Percentiles rank a stretch among this genome's conserved stretches.
Conservation (phyloP, 2,888 invertebrate genomes). For the Seira sanloemensis region DNA sequence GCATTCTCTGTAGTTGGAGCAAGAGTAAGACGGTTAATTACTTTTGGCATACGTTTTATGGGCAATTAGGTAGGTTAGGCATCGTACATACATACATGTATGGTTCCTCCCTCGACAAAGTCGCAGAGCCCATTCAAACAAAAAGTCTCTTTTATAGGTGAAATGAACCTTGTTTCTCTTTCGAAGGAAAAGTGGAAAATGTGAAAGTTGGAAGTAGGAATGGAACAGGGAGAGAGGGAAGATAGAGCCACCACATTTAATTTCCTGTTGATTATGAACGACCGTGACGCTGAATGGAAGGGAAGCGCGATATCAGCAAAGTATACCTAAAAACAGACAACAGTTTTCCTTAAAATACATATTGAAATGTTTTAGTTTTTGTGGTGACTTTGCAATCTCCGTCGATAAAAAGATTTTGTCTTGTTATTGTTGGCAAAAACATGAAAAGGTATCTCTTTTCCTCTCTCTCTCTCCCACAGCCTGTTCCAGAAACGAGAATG, state of each 20-base stretch:
- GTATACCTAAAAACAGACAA: too few relatives aligned
- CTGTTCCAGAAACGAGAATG: too few relatives aligned
- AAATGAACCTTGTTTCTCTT: not conserved
- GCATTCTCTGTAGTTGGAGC: not conserved
- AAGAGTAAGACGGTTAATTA: not conserved
- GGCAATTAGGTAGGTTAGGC: not conserved
- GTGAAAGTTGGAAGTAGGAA: not conserved
- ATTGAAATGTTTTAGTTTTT: too few relatives aligned
- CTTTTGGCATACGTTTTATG: slow-evolving; percentile 4
- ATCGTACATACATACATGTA: too few relatives aligned
- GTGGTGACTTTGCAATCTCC: too few relatives aligned
- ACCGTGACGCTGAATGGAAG: not conserved
- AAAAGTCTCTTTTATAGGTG: not conserved
- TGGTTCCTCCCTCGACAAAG: not conserved
- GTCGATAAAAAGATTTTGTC: too few relatives aligned
- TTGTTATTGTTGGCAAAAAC: too few relatives aligned
- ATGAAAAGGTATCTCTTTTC: too few relatives aligned
- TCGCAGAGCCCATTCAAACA: not conserved
- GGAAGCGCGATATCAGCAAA: too few relatives aligned
- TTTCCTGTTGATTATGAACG: not conserved
- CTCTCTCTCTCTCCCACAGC: too few relatives aligned
- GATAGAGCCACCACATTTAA: not conserved
- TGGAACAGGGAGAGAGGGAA: not conserved
- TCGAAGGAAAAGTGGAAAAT: too few relatives aligned
- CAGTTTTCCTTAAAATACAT: too few relatives aligned